A percentile compares a stretch with the other conserved stretches of the same genome.
Conservation (phyloP, 1,140 invertebrate species). For the Aporrectodea caliginosa region DNA sequence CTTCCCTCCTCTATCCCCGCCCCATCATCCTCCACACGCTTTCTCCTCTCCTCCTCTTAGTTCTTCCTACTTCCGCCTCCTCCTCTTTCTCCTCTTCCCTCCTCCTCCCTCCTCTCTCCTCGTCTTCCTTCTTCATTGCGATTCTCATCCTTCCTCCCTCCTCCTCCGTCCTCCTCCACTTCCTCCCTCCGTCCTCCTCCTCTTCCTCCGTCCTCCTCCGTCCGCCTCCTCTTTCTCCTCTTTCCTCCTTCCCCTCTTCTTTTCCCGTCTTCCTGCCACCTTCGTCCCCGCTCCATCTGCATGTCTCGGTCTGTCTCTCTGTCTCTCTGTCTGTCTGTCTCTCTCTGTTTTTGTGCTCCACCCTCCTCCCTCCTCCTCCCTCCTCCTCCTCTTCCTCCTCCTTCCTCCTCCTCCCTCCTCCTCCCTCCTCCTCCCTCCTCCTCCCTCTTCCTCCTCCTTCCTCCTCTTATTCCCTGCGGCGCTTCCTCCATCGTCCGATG, state of each 20-base stretch:
- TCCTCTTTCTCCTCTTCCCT: too few species aligned
- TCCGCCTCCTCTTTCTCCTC: background rate
- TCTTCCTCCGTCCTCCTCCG: background rate
- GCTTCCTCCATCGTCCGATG: too few species aligned
- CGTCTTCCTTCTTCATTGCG: too few species aligned
- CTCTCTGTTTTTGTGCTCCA: background rate
- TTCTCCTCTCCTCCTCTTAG: too few species aligned
- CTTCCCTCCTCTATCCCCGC: too few species aligned
- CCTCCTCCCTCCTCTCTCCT: too few species aligned
- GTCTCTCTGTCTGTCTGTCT: background rate
- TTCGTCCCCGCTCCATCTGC: background rate
- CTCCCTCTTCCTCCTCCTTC: background rate
- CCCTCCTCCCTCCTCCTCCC: background rate
- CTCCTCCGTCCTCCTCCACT: too few species aligned
- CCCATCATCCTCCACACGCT: too few species aligned
- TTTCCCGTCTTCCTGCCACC: background rate
- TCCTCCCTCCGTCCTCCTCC: too few species aligned
- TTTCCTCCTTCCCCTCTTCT: background rate
- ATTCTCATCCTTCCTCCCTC: too few species aligned
- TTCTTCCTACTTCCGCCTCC: too few species aligned
- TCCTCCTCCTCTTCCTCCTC: background rate
- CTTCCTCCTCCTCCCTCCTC: background rate
- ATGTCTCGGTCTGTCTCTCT: background rate
- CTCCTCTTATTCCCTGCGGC: too few species aligned
- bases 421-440: background rate